Evolutionary conservation across 2,113 vertebrate genomes (phyloP).

Genomic region (Myocastor coypus): DNA sequence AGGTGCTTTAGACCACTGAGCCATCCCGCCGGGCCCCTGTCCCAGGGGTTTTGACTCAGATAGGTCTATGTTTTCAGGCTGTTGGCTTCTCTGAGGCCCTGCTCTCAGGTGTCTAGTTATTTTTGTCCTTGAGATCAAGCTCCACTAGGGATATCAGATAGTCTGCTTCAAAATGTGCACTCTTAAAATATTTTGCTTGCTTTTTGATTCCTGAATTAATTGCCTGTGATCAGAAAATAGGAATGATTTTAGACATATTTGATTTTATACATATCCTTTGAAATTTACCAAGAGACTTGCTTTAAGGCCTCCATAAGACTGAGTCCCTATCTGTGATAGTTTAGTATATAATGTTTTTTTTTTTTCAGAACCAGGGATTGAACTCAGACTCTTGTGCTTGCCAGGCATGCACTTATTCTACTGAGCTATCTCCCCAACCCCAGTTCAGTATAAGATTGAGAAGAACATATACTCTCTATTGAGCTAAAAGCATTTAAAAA

Average conservation of each 20-base stretch:
- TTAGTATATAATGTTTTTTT: not conserved
- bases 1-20: no score
- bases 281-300: not conserved
- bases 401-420: no score
- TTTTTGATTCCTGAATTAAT: constrained; percentile 46
- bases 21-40: no score
- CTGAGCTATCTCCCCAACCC: no score
- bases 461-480: constrained; percentile 35
- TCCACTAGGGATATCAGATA: constrained; percentile 30
- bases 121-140: constrained; percentile 41
- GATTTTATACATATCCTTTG: constrained; percentile 17
- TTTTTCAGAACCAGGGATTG: no score
- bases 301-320: not conserved
- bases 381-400: no score
- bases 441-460: not conserved
- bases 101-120: constrained; percentile 46
- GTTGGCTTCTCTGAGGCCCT: constrained; percentile 23
- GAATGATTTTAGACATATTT: not conserved
- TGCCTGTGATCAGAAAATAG: constrained; percentile 33
- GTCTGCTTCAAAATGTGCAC: not conserved
- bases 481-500: constrained; percentile 42
- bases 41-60: constrained; percentile 27
- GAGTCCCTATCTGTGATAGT: constrained; percentile 4
- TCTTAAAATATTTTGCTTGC: constrained; percentile 45
- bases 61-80: not conserved